phyloP scores from a whole-genome alignment of 2,888 invertebrate species.

The Xestia rhomboidea region DNA sequence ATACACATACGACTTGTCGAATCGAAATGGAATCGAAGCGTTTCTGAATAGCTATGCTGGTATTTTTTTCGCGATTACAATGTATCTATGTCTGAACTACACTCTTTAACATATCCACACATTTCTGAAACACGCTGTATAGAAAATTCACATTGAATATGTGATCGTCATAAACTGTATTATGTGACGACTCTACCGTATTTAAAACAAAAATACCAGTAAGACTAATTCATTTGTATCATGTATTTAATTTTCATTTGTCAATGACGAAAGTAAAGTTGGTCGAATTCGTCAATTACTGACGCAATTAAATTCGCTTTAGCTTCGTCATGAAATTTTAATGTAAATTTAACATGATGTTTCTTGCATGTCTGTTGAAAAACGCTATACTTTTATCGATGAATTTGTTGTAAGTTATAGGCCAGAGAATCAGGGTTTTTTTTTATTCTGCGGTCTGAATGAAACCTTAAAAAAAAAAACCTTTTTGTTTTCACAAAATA shows the following conservation, averaged over 20 bases:
- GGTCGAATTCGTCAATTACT: conserved; percentile 8
- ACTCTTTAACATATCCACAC: not conserved
- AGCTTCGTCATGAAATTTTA: conserved; percentile 12
- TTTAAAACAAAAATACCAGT: conserved; percentile 1
- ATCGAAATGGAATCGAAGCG: no score
- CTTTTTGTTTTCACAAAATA: conserved; percentile 2
- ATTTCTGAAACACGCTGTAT: not conserved
- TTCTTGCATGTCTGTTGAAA: not conserved
- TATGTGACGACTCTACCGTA: not conserved
- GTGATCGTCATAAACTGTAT: not conserved
- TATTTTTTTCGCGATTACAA: not conserved
- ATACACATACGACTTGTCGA: no score
- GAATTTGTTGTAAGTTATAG: conserved; percentile 27
- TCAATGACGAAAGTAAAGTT: conserved; percentile 17
- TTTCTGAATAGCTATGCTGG: no score
- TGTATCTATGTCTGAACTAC: not conserved
- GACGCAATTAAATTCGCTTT: conserved; percentile 19
- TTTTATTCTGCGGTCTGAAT: conserved; percentile 31
- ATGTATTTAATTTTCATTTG: not conserved
- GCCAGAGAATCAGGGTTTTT: conserved; percentile 40
- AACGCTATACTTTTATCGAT: conserved; percentile 2
- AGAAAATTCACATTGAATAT: not conserved
- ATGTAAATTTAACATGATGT: not conserved
- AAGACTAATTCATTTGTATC: not conserved
- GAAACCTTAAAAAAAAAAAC: not conserved